Evolutionary conservation across 2,888 invertebrate genomes (phyloP).

Genomic region (Parasteatoda lunata): DNA sequence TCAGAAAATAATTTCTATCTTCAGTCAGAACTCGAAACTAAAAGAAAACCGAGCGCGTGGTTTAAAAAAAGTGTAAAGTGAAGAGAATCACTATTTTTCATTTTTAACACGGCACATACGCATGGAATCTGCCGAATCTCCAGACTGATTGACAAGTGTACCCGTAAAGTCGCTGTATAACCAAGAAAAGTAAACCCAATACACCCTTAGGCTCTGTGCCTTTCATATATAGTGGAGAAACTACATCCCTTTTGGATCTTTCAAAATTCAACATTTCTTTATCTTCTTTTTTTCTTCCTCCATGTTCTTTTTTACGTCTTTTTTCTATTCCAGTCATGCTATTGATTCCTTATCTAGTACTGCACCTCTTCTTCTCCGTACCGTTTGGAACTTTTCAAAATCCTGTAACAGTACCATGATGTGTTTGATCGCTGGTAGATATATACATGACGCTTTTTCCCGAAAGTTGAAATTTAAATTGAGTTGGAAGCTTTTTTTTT

Average conservation of each 20-base stretch:
- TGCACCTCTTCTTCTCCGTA: neutral
- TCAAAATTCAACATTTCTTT: slow-evolving; percentile 6
- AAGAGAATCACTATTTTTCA: neutral
- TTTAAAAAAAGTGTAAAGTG: neutral
- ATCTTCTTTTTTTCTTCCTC: neutral
- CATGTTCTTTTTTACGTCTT: slow-evolving; percentile 10
- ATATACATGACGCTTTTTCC: slow-evolving; percentile 37
- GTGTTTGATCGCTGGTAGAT: slow-evolving; percentile 43
- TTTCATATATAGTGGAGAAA: neutral
- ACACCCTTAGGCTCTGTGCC: slow-evolving; percentile 5
- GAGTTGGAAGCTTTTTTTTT: slow-evolving; percentile 26
- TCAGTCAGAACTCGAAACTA: too few relatives aligned
- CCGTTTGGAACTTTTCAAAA: neutral
- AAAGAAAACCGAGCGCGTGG: too few relatives aligned
- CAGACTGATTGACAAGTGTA: slow-evolving; percentile 30
- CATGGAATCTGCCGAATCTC: slow-evolving; percentile 1
- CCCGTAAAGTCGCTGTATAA: slow-evolving; percentile 1
- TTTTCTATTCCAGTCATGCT: neutral
- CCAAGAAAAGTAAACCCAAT: slow-evolving; percentile 24
- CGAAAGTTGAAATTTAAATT: slow-evolving; percentile 38
- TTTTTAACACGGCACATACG: neutral
- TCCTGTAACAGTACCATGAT: neutral
- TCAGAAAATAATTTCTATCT: too few relatives aligned
- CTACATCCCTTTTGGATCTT: neutral
- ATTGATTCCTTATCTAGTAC: slow-evolving; percentile 29